Evolutionary conservation across 2,888 invertebrate species (phyloP), one percentile per base, ranked within the genome.

Genomic region (Pyrochroa serraticornis): DNA sequence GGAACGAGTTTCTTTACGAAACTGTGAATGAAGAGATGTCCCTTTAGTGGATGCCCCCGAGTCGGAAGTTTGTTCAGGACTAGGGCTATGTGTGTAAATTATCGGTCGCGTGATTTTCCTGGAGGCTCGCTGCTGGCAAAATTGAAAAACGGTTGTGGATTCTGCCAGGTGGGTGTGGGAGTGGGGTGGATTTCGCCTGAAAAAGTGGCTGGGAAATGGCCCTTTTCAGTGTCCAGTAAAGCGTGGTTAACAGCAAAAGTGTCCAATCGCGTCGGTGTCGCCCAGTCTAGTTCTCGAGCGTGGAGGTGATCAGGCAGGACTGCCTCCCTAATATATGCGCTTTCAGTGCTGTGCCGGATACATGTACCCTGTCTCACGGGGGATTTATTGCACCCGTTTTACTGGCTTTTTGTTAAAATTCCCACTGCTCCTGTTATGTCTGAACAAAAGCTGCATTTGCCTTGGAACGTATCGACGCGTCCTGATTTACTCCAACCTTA

Each of bases 321-420:
- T 58, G 67, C 60, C 64, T 64, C 62, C 62, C 69, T 72, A 72
- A 72, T 72, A 72, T 71, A 73, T 71, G 71, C 71, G 70, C 66
- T 73, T 69, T 71, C 69, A 66, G 68, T 69, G 67, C 67, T 65
- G 64, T 64, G 63, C 65, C 67, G 71, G 72, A 73, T 72, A 71
- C 71, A 70, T 73, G 74, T 73, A 73, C 69, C 71, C 69, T 72
- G 71, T 71, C 72, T 71, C 67, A 61, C 61, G 36, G 47, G 63
- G 67, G 68, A 74, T 74, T 73, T 74, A 74, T 74, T 68, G 65
- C 70, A 44, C 63, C 63, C 68, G 67, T 67, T 72, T 70, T 68
- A 66, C 70, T 69, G 69, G 70, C 70, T 71, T 73, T 73, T 71
- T 72, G 71, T 71, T 72, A 66, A 71, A 72, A 70, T 71, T 72